Conservation (phyloP, 2,797 vertebrate species). For the Rallus crepitans region DNA sequence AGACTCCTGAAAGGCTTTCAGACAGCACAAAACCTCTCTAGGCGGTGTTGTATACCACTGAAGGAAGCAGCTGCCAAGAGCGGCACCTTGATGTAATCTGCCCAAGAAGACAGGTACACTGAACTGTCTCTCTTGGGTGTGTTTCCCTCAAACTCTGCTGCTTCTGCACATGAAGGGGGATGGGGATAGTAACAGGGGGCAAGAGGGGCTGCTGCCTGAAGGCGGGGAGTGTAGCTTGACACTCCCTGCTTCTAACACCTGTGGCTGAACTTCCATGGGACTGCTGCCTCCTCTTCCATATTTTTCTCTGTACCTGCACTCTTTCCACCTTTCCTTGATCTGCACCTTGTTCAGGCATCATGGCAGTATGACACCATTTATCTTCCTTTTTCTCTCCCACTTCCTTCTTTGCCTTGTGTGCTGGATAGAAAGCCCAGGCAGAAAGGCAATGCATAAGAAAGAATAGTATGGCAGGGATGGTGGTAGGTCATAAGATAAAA, state of each 20-base stretch:
- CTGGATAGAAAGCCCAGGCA: background rate
- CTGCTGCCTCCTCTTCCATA: background rate
- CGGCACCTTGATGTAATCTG: background rate
- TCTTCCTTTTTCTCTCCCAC: background rate
- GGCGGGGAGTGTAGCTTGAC: background rate
- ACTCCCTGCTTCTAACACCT: background rate
- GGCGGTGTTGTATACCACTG: accelerated
- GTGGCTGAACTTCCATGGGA: background rate
- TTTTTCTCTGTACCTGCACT: background rate
- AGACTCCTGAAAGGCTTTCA: background rate
- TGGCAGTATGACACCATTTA: background rate
- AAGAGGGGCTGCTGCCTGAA: background rate
- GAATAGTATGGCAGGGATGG: background rate
- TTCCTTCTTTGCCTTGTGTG: background rate
- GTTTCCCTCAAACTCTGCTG: background rate
- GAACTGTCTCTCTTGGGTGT: accelerated
- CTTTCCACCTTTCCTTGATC: background rate
- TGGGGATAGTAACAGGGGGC: background rate
- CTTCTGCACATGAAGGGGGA: background rate
- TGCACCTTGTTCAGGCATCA: background rate
- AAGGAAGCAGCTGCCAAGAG: background rate
- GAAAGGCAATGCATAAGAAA: accelerated
- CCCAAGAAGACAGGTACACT: background rate
- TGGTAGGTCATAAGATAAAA: background rate
- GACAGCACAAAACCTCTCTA: background rate